Conservation (phyloP, 1,140 invertebrate genomes). For the Drosophila pandora region DNA sequence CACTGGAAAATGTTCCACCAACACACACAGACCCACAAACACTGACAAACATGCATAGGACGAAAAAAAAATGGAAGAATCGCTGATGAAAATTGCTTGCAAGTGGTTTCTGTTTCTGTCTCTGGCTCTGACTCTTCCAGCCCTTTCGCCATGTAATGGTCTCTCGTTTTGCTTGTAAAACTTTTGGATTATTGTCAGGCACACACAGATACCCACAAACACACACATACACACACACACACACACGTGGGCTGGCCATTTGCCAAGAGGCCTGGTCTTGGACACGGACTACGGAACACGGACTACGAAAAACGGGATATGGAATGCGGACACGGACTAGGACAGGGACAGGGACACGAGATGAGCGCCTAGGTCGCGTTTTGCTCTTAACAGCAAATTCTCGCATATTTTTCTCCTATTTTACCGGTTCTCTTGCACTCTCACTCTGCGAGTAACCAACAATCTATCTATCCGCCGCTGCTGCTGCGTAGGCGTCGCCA, state of each 20-base stretch:
- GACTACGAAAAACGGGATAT: slow-evolving; percentile 8
- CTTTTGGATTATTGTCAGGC: slow-evolving; percentile 81
- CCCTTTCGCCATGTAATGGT: slow-evolving; percentile 67
- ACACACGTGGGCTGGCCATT: slow-evolving; percentile 52
- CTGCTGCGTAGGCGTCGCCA: slow-evolving; percentile 73
- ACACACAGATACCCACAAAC: slow-evolving; percentile 24
- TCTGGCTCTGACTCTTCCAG: slow-evolving; percentile 52
- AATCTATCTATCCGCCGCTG: slow-evolving; percentile 38
- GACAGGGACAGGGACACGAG: slow-evolving; percentile 3
- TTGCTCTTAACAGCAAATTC: slow-evolving; percentile 73
- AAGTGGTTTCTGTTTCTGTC: slow-evolving; percentile 78
- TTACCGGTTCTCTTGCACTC: slow-evolving; percentile 33
- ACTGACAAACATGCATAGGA: neutral
- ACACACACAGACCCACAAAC: slow-evolving; percentile 9
- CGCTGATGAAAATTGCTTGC: slow-evolving; percentile 80
- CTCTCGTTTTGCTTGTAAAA: slow-evolving; percentile 81
- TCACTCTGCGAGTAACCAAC: slow-evolving; percentile 10
- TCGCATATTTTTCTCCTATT: slow-evolving; percentile 71
- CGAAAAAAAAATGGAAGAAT: slow-evolving; percentile 23
- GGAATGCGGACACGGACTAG: slow-evolving; percentile 5
- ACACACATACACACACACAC: slow-evolving; percentile 13
- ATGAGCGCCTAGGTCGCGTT: slow-evolving; percentile 53
- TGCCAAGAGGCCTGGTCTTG: slow-evolving; percentile 69
- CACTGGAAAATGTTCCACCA: slow-evolving; percentile 54
- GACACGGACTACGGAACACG: slow-evolving; percentile 9